Base-by-base conservation (phyloP, 2,113 vertebrate genomes). In the Propithecus coquereli region DNA sequence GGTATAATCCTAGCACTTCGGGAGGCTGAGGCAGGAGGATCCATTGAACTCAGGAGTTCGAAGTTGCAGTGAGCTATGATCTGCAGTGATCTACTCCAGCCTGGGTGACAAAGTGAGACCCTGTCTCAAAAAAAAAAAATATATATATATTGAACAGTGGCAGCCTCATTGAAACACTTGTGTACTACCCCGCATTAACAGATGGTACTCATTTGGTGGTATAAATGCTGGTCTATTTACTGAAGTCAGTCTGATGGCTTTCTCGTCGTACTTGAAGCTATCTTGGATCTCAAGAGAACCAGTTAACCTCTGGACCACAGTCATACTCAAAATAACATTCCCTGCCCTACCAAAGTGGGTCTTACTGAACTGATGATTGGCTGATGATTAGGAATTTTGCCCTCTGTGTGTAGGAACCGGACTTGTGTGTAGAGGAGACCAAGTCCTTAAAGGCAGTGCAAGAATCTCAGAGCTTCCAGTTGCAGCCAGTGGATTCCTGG, bases 401-500 rank as follows among this genome's bases (percentile, higher is more conserved):
- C 73, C 18, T 90, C 59, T 93, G 10, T 96, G 73, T 93, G 37
- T 63, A 98, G 97, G 97, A 91, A 61, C 34, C 95, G 87, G 92
- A 92, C 43, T 47, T 52, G 22, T 40, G 32, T 65, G 54, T 71
- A 82, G 92, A 97, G 63, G 90, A 97, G 61, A 70, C 43, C n/a
- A 37, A 43, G 77, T 45, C 90, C 32, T 92, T 85, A 22, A 89
- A 90, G 47, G 61, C 66, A 52, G 0, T n/a, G 59, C 80, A 63
- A 27, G 95, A 92, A 43, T 71, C 85, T 73, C 95, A 37, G 87
- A 17, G 47, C 54, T 87, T 93, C 68, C 91, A 82, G 88, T 79
- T 47, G 16, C 90, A 50, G 43, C 70, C 89, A 14, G 27, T 1
- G 6, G 65, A 43, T 73, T 57, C 23, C 74, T 66, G 89, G 93